Percentiles rank a stretch among this genome's conserved stretches.
Evolutionary conservation across 1,140 invertebrate genomes (phyloP).

Genomic region (Listronotus bonariensis): DNA sequence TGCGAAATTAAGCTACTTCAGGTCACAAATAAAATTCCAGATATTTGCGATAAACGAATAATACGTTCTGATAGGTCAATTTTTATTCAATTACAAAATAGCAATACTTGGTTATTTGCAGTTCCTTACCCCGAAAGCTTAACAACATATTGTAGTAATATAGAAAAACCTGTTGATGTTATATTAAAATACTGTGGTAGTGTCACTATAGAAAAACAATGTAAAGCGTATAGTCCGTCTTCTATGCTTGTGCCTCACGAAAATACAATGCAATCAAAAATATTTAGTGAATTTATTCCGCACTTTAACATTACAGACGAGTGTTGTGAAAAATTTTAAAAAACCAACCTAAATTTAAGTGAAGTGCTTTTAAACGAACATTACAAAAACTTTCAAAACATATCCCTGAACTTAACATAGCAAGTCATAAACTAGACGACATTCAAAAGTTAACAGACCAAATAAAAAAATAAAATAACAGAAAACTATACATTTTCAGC

Average conservation of each 20-base stretch:
- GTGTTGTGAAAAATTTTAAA: neutral
- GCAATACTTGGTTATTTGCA: slow-evolving; percentile 1
- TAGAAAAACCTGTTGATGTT: slow-evolving; percentile 1
- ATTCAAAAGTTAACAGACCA: neutral
- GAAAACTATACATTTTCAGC: neutral
- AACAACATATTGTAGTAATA: slow-evolving; percentile 2
- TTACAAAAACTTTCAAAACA: slow-evolving; percentile 1
- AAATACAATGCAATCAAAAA: neutral
- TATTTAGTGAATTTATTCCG: slow-evolving; percentile 11
- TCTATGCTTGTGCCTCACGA: slow-evolving; percentile 6
- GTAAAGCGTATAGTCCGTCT: slow-evolving; percentile 3
- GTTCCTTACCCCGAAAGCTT: neutral
- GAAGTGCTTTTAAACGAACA: slow-evolving; percentile 5
- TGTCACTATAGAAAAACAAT: slow-evolving; percentile 6
- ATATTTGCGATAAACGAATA: slow-evolving; percentile 2
- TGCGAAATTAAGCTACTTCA: slow-evolving; percentile 7
- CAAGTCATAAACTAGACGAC: slow-evolving; percentile 2
- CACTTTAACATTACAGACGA: neutral
- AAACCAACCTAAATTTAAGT: neutral
- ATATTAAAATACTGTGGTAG: slow-evolving; percentile 7
- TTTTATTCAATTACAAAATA: slow-evolving; percentile 5
- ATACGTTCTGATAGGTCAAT: neutral
- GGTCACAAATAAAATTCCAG: neutral
- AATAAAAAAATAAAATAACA: neutral
- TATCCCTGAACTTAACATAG: slow-evolving; percentile 2